Evolutionary conservation across 1,140 invertebrate species (phyloP).

Genomic region (Littorina saxatilis): DNA sequence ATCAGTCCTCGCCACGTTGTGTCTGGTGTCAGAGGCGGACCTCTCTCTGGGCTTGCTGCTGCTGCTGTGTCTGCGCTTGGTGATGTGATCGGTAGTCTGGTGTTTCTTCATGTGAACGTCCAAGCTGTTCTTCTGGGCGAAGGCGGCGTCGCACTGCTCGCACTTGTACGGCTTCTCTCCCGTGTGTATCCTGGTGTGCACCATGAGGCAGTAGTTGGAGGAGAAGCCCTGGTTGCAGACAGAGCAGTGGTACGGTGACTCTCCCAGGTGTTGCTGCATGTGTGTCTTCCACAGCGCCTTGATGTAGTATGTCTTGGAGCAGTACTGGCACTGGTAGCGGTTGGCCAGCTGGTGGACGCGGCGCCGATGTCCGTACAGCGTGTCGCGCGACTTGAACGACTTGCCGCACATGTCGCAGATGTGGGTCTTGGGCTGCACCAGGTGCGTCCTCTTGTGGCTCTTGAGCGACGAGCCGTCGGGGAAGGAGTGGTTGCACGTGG

Average conservation of each 20-base stretch:
- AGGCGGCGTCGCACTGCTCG: constrained; percentile 22
- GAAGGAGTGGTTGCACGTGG: not conserved
- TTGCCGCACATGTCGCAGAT: constrained; percentile 25
- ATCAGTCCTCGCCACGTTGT: no score
- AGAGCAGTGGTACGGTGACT: constrained; percentile 42
- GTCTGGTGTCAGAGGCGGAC: no score
- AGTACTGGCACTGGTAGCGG: constrained; percentile 14
- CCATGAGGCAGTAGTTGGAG: constrained; percentile 26
- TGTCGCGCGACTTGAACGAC: not conserved
- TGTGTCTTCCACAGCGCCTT: constrained; percentile 35
- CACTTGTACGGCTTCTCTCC: constrained; percentile 80
- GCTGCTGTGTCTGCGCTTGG: not conserved
- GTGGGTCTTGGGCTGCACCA: not conserved
- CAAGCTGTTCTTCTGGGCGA: constrained; percentile 36
- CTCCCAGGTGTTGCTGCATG: constrained; percentile 41
- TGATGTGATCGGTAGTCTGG: not conserved
- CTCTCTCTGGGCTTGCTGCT: no score
- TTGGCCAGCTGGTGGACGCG: constrained; percentile 7
- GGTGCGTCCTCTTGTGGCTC: not conserved
- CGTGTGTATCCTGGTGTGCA: constrained; percentile 79
- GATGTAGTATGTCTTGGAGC: constrained; percentile 21
- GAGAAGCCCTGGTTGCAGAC: constrained; percentile 50
- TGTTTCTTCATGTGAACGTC: constrained; percentile 36
- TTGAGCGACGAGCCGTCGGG: not conserved
- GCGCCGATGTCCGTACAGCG: not conserved